phyloP scores from a whole-genome alignment of 2,797 vertebrate genomes.

The Alauda arvensis region DNA sequence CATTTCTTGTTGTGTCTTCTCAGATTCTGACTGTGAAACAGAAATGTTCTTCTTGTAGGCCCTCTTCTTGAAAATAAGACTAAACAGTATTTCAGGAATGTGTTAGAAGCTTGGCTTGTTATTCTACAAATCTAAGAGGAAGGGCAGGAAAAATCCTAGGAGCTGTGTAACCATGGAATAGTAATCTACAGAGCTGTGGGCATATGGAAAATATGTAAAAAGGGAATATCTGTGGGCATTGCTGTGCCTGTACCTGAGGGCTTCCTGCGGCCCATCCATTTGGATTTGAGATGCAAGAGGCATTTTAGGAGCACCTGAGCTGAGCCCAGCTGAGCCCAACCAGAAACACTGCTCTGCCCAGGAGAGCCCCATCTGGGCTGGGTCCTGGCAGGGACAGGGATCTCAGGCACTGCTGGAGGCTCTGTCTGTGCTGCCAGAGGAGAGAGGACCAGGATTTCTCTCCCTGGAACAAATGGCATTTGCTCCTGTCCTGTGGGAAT shows the following conservation, averaged over 20 bases:
- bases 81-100: neutral
- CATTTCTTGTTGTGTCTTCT: neutral
- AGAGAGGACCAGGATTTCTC: neutral
- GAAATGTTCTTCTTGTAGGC: neutral
- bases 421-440: neutral
- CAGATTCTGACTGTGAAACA: neutral
- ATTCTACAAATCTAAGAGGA: neutral
- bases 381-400: neutral
- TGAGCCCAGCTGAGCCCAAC: neutral
- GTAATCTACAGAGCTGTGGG: neutral
- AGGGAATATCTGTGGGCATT: rapidly evolving
- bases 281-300: neutral
- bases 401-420: neutral
- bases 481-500: neutral
- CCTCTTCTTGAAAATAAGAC: neutral
- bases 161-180: neutral
- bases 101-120: neutral
- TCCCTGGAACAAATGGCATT: neutral
- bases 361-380: neutral
- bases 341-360: neutral
- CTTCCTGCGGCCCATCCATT: neutral
- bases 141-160: neutral
- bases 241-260: neutral
- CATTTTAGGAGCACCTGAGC: neutral
- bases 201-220: neutral